These are phyloP conservation scores for Leptopilina syphax DNA, from an alignment of 2,888 invertebrate species.

Conservation along the genomic window DNA sequence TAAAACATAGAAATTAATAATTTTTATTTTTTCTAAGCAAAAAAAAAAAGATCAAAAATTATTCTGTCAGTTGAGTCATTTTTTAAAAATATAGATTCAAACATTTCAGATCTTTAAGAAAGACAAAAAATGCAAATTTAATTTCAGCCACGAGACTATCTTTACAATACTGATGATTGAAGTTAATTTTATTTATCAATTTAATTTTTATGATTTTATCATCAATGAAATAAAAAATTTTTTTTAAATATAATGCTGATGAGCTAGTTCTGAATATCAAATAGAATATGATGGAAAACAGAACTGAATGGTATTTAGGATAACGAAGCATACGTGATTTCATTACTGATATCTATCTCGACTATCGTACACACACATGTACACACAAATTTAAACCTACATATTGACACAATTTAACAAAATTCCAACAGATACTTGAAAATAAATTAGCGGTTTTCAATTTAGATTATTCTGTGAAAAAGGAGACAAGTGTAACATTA, in stretches of 20 bases:
- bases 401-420: not conserved
- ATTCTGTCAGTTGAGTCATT: no score
- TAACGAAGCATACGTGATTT: conserved; percentile 63
- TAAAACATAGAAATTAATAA: no score
- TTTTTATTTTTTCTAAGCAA: no score
- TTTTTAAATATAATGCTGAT: conserved; percentile 16
- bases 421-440: not conserved
- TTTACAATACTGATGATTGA: no score
- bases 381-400: not conserved
- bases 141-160: no score
- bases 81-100: no score
- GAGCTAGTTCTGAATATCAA: conserved; percentile 47
- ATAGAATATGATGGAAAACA: conserved; percentile 52
- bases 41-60: no score
- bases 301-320: conserved; percentile 51
- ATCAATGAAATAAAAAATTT: no score
- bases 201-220: no score
- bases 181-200: not conserved
- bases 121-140: no score
- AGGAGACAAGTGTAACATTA: not conserved
- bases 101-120: no score
- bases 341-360: conserved; percentile 51
- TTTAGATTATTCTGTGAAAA: not conserved
- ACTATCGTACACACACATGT: not conserved
- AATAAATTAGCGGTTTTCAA: conserved; percentile 13